Conservation (phyloP, 2,888 invertebrate genomes). For the Eupithecia tripunctaria region DNA sequence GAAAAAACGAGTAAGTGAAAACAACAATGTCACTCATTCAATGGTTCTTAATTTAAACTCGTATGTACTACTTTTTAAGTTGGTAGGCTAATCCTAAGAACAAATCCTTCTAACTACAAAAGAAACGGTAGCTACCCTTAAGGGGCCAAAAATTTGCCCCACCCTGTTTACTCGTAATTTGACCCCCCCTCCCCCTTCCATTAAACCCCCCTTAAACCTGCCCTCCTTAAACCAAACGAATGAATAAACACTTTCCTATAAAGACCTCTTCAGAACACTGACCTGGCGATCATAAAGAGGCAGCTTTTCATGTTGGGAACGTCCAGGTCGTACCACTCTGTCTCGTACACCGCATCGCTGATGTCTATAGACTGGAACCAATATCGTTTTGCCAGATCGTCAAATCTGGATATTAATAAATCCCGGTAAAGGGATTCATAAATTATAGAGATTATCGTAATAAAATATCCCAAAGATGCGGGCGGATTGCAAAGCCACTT, state of each 20-base stretch:
- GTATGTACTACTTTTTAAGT: too few relatives aligned
- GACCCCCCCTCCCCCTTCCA: too few relatives aligned
- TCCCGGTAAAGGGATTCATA: neutral
- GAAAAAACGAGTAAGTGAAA: too few relatives aligned
- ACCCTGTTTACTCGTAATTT: too few relatives aligned
- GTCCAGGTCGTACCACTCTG: constrained; percentile 59
- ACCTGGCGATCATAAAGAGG: constrained; percentile 62
- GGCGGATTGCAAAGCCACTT: neutral
- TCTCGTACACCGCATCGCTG: constrained; percentile 59
- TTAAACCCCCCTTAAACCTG: too few relatives aligned
- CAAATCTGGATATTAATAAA: neutral
- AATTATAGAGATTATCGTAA: neutral
- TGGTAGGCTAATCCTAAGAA: too few relatives aligned
- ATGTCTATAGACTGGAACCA: constrained; percentile 56
- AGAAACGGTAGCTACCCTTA: too few relatives aligned
- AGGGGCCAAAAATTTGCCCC: too few relatives aligned
- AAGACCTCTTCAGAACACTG: neutral
- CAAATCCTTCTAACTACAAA: too few relatives aligned
- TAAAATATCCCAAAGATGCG: neutral
- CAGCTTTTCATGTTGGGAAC: constrained; percentile 54
- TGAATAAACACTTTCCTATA: neutral
- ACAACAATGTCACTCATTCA: too few relatives aligned
- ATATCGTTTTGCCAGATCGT: neutral
- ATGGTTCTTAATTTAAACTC: too few relatives aligned
- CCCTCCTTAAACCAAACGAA: too few relatives aligned